These are phyloP conservation scores for Strigamia transsilvanica DNA, from an alignment of 2,888 invertebrate genomes.

Conservation along the genomic window DNA sequence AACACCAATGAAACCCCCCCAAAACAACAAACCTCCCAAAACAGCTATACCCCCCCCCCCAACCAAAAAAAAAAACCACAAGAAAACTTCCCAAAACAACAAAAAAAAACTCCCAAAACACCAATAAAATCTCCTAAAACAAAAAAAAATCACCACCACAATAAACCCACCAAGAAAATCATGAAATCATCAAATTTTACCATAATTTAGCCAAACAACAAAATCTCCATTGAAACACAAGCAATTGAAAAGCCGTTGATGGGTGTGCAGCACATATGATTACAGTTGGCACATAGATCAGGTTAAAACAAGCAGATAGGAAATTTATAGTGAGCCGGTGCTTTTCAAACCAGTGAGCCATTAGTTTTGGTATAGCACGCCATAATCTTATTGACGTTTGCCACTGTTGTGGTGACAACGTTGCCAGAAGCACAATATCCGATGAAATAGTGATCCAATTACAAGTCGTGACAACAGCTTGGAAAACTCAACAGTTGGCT, in stretches of 20 bases:
- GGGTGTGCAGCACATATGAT: background rate
- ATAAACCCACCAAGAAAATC: too few species aligned
- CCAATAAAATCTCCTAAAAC: too few species aligned
- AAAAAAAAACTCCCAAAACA: too few species aligned
- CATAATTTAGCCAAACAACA: background rate
- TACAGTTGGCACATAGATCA: background rate
- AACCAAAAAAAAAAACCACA: too few species aligned
- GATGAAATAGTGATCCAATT: conserved; percentile 34
- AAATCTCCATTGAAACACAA: background rate
- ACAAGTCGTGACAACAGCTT: conserved; percentile 15
- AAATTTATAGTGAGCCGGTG: conserved; percentile 6
- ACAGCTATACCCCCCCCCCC: too few species aligned
- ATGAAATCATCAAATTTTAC: too few species aligned
- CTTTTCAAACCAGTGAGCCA: conserved; percentile 5
- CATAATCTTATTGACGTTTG: conserved; percentile 31
- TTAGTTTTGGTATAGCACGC: conserved; percentile 12
- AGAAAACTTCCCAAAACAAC: too few species aligned
- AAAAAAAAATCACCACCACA: too few species aligned
- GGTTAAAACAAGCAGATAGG: conserved; percentile 6
- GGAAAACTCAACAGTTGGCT: conserved; percentile 26
- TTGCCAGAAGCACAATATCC: conserved; percentile 34
- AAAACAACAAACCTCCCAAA: too few species aligned
- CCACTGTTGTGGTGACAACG: conserved; percentile 29
- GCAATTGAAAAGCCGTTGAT: background rate
- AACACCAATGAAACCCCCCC: too few species aligned